phyloP scores from a whole-genome alignment of 2,888 invertebrate genomes.

The Oegoconia quadripuncta region DNA sequence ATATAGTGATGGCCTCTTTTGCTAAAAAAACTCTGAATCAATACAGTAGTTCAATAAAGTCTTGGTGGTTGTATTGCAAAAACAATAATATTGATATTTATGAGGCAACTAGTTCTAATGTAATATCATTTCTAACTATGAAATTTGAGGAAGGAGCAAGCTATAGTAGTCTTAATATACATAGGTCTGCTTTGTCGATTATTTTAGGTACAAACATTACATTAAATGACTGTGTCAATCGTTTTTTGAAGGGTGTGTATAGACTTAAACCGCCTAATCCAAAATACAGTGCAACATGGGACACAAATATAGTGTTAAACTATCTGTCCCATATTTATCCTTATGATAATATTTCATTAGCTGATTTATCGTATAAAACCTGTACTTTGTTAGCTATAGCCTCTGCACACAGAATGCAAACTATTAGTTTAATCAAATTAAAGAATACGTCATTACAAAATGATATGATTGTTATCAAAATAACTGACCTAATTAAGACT shows the following conservation, averaged over 20 bases:
- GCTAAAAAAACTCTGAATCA: constrained; percentile 6
- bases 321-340: no score
- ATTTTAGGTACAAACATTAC: no score
- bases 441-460: no score
- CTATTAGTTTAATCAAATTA: no score
- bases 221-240: no score
- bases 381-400: no score
- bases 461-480: no score
- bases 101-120: background rate
- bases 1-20: constrained; percentile 10
- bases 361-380: no score
- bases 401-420: no score
- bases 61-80: constrained; percentile 4
- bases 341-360: no score
- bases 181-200: background rate
- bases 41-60: constrained; percentile 5
- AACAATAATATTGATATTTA: background rate
- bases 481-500: no score
- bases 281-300: constrained; percentile 27
- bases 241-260: constrained; percentile 16
- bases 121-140: constrained; percentile 4
- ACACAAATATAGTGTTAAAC: constrained; percentile 22
- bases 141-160: constrained; percentile 4
- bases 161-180: constrained; percentile 5
- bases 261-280: constrained; percentile 6